Conservation (phyloP, 1,140 invertebrate genomes). For the Apolygus lucorum region DNA sequence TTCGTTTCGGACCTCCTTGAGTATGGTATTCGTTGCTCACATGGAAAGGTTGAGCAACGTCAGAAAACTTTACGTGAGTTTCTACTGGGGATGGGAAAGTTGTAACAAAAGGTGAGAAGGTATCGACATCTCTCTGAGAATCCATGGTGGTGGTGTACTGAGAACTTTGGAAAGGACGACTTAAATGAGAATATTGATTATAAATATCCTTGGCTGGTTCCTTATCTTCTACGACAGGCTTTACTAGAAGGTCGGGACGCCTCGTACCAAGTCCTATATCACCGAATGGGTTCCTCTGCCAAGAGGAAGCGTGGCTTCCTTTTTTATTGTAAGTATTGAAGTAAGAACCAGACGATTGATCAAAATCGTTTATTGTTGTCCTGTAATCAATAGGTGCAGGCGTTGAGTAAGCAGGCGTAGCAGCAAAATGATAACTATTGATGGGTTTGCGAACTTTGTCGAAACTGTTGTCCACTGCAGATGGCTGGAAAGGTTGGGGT, state of each 20-base stretch:
- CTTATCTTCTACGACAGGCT: conserved; percentile 9
- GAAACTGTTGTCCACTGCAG: neutral
- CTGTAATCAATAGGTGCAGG: neutral
- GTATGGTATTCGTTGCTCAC: conserved; percentile 2
- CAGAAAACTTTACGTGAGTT: conserved; percentile 20
- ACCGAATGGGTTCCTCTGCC: conserved; percentile 21
- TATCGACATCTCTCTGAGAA: neutral
- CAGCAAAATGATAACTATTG: neutral
- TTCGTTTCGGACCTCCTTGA: neutral
- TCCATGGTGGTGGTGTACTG: neutral
- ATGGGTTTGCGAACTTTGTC: conserved; percentile 10
- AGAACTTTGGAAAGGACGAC: conserved; percentile 31
- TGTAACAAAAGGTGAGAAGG: conserved; percentile 18
- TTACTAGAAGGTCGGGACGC: conserved; percentile 21
- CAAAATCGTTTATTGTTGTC: neutral
- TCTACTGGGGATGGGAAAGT: conserved; percentile 20
- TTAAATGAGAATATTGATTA: conserved; percentile 31
- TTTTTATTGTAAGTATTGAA: neutral
- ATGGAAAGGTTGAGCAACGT: conserved; percentile 19
- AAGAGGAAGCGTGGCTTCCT: neutral
- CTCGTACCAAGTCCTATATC: conserved; percentile 26
- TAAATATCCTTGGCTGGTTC: conserved; percentile 27
- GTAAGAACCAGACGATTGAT: neutral
- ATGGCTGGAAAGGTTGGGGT: conserved; percentile 15
- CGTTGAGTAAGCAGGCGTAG: neutral